Evolutionary conservation across 2,797 vertebrate species (phyloP).

Genomic region (Clarias platycephalus): DNA sequence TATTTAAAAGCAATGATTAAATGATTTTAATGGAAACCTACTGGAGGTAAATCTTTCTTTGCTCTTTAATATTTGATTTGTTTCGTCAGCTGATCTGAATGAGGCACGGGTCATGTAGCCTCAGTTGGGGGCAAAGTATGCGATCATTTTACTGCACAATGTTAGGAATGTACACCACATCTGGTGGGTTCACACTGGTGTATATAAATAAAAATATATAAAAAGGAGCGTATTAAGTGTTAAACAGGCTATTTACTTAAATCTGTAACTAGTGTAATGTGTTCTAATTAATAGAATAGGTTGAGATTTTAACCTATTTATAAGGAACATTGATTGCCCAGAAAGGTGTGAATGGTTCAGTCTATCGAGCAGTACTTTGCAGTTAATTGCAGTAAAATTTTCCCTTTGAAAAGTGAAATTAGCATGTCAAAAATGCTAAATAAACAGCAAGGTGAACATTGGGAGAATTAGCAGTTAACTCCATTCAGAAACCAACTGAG

Average conservation of each 20-base stretch:
- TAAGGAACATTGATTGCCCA: no score
- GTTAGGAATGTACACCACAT: not conserved
- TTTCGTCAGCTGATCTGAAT: slow-evolving; percentile 13
- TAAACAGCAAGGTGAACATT: not conserved
- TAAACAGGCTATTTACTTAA: not conserved
- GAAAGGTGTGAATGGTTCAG: slow-evolving; percentile 9
- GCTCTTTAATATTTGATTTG: slow-evolving; percentile 20
- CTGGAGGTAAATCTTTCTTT: slow-evolving; percentile 8
- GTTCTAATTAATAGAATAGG: not conserved
- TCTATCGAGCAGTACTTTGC: not conserved
- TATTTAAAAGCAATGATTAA: not conserved
- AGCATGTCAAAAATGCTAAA: not conserved
- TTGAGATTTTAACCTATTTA: not conserved
- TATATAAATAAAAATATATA: not conserved
- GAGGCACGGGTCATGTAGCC: slow-evolving; percentile 12
- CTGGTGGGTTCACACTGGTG: not conserved
- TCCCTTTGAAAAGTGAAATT: not conserved
- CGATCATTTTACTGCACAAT: slow-evolving; percentile 7
- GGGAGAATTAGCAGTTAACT: not conserved
- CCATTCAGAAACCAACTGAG: not conserved
- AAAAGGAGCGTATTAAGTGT: not conserved
- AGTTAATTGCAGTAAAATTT: not conserved
- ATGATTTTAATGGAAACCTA: not conserved
- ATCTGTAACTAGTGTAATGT: not conserved
- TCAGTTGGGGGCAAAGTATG: not conserved